These are phyloP conservation scores for Egretta garzetta DNA, from an alignment of 2,113 vertebrate species.

Conservation along the genomic window DNA sequence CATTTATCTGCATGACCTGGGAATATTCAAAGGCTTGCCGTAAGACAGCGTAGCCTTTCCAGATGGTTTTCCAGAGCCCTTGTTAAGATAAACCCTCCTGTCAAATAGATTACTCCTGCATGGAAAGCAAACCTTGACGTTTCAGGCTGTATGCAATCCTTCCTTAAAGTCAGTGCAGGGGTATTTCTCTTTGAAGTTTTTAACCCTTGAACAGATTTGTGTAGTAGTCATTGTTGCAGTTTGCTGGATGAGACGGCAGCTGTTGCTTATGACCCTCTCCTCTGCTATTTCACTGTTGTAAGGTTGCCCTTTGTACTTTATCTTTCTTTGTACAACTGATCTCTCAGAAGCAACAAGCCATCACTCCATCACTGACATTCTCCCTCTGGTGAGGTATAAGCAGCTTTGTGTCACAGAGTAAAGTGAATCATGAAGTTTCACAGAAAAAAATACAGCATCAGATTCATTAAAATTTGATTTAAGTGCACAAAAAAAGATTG, in stretches of 20 bases:
- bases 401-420: not conserved
- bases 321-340: not conserved
- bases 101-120: not conserved
- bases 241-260: not conserved
- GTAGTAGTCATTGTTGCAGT: not conserved
- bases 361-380: not conserved
- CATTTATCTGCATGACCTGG: not conserved
- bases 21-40: not conserved
- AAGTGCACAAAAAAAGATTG: not conserved
- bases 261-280: not conserved
- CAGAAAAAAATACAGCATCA: not conserved
- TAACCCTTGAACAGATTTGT: not conserved
- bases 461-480: not conserved
- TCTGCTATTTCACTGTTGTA: not conserved
- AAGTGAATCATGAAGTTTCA: not conserved
- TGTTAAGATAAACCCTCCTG: not conserved
- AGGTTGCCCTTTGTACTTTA: not conserved
- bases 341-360: not conserved
- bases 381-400: not conserved
- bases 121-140: not conserved
- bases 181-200: not conserved
- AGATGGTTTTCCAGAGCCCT: not conserved
- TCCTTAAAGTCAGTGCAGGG: not conserved
- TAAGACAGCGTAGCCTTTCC: not conserved
- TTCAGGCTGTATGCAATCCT: not conserved